Base-by-base conservation (phyloP, 2,797 vertebrate species). In the Syngnathus rostellatus region DNA sequence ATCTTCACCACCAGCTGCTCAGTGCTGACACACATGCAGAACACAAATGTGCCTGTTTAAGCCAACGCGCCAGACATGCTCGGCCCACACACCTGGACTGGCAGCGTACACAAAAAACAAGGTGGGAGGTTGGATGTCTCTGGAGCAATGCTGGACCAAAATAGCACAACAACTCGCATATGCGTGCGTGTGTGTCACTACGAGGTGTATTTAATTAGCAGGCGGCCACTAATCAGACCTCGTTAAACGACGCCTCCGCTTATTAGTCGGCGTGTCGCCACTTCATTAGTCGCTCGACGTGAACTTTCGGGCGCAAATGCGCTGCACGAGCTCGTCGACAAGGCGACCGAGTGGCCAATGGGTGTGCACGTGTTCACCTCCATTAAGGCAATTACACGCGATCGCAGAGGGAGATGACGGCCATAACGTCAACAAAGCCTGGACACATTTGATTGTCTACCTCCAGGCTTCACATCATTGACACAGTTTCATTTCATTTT, bases 1-100 rank as follows among this genome's bases (percentile, higher is more conserved):
- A 96, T 93, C 81, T 94, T 92, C 72, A 96, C 94, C 80, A 96
- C 93, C 76, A 96, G 77, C 88, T 96, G 94, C 83, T 96, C 94
- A 1, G 94, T 93, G 73, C 92, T 93, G 75, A n/a, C 58, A 40
- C 38, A 48, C 59, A 69, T 57, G 69, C 25, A 71, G 51, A 63
- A 66, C 54, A 70, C 19, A 50, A 19, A 64, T 11, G 53, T 25
- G 63, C 23, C 70, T 1, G 63, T 71, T 62, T 65, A 76, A 21
- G 19, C 61, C 63, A 71, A 5, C 60, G 68, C 40, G 55, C 67
- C 66, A 82, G 72, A 79, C 81, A 70, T 66, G 70, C 63, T 72
- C 65, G 69, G 19, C 77, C 71, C 74, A 74, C 79, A 68, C 74
- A 81, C 80, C 69, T 76, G 72, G 53, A 54, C 68, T 54, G 68